Base-by-base conservation (phyloP, 2,113 vertebrate genomes). In the Rynchops niger region DNA sequence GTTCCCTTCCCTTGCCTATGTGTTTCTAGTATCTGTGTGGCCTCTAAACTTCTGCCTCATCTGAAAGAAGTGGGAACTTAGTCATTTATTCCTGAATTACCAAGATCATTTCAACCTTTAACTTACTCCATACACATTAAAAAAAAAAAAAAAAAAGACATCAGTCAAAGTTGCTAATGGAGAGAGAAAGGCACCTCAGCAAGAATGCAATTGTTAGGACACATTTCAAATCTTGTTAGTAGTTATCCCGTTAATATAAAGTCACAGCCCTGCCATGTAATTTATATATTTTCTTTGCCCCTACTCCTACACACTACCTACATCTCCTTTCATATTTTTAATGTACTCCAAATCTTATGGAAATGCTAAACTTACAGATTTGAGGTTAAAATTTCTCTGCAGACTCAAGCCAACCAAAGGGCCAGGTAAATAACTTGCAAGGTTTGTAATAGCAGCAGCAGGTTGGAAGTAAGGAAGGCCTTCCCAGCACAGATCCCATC, bases 341-440 rank as follows among this genome's bases (percentile, higher is more conserved):
- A 83, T 40, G 20, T 55, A 73, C 63, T 71, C 38, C 32, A 71
- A 83, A 62, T 67, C 50, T 74, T 58, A 27, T 5, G 38, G 84
- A 59, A 83, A 59, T 1, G 3, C 12, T 66, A 70, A 85, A 45
- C 21, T 62, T 53, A 71, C 5, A 79, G 62, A 73, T 72, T 36
- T 88, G 49, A 79, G n/a, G 40, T 91, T 70, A 81, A 93, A 90
- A 93, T 66, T 92, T 63, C 43, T 40, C 82, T 88, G 85, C 66
- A 93, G 81, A 43, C 49, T 63, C 50, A 83, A 89, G 40, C 25
- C 65, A 87, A 14, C 61, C 30, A 70, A 92, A 83, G 12, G 29
- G 26, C 16, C 56, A 70, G 82, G 78, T 84, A 62, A 86, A 91
- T 40, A 30, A 53, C 34, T n/a, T 76, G 40, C 47, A 22, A 49